Conservation (phyloP, 2,797 vertebrate genomes). For the Ficedula albicollis region DNA sequence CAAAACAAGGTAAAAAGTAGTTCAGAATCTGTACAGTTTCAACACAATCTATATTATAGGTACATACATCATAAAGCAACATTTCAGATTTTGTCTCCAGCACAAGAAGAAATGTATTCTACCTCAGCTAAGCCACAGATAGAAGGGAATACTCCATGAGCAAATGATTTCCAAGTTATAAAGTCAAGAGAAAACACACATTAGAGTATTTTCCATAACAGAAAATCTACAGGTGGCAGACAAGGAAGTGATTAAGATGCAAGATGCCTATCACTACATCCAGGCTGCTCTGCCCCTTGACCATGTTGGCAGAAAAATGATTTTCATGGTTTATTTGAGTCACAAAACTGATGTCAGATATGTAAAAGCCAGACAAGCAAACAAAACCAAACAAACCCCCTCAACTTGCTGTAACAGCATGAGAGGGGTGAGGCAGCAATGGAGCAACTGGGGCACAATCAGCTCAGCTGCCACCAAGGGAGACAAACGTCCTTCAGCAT, state of each 20-base stretch:
- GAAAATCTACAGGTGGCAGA: background rate
- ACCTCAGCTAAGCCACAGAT: background rate
- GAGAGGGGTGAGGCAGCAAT: background rate
- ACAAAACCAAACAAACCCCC: background rate
- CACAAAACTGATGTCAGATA: background rate
- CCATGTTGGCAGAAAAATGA: background rate
- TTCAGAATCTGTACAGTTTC: background rate
- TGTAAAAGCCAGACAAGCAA: background rate
- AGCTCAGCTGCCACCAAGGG: background rate
- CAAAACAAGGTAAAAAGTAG: background rate
- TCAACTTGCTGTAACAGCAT: accelerated
- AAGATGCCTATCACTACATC: background rate
- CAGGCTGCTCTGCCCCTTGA: background rate
- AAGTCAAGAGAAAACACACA: background rate
- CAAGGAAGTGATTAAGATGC: background rate
- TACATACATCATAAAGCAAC: background rate
- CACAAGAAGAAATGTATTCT: background rate
- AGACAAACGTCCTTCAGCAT: background rate
- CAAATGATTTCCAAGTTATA: background rate
- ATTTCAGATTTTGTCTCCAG: background rate
- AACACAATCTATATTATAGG: background rate
- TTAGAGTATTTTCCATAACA: background rate
- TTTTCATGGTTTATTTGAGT: background rate
- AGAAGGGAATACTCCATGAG: background rate
- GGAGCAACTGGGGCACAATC: accelerated